These are phyloP conservation scores for Cinclus mexicanus DNA, from an alignment of 2,113 vertebrate species.

Conservation along the genomic window DNA sequence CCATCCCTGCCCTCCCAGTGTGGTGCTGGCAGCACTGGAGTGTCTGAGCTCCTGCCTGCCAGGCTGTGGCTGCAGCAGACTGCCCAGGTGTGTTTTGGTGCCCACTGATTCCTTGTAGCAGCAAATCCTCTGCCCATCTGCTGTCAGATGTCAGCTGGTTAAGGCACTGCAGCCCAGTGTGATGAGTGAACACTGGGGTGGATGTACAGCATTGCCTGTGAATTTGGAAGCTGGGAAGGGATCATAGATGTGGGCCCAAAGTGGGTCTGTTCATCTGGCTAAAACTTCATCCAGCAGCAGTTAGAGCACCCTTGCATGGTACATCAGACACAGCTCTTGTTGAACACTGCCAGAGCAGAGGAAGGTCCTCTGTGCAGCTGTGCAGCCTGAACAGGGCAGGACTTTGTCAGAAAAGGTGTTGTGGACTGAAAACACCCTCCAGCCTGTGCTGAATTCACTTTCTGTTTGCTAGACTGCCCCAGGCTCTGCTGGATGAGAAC, in stretches of 20 bases:
- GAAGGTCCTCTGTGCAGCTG: background rate
- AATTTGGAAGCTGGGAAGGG: background rate
- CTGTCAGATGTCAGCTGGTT: rapidly evolving
- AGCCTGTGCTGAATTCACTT: background rate
- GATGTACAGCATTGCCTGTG: background rate
- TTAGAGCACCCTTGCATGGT: background rate
- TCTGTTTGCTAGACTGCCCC: background rate
- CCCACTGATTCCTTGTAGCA: background rate
- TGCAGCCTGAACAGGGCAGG: background rate
- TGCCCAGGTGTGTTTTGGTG: background rate
- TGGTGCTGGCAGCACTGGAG: background rate
- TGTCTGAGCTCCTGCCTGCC: background rate
- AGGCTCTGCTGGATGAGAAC: background rate
- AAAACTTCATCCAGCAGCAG: background rate
- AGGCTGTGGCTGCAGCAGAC: background rate
- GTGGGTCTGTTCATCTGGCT: background rate
- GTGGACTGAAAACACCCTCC: background rate
- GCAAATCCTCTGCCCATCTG: background rate
- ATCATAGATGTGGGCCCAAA: background rate
- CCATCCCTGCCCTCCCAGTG: rapidly evolving
- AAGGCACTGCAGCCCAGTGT: background rate
- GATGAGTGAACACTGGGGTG: background rate
- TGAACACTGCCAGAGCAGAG: background rate
- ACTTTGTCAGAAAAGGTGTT: background rate
- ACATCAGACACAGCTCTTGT: background rate